Evolutionary conservation across 2,888 invertebrate genomes (phyloP), one percentile per base, ranked within the genome.

Genomic region (Drosophila anomalata): DNA sequence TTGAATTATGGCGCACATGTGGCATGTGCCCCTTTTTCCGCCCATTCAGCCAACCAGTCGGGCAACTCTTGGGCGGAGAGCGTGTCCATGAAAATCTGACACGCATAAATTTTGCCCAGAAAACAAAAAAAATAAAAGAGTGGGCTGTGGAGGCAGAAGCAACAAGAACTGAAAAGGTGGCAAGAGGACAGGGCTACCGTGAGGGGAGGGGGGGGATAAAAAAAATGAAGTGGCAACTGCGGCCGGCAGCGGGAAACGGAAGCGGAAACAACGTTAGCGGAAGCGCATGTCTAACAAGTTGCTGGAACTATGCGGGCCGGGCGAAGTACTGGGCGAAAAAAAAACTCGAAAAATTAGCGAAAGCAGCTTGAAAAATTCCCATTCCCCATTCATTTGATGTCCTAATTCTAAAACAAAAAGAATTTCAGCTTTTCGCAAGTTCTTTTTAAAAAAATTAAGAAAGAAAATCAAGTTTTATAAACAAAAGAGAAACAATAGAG

Each of bases 281-380:
- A 82, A 82, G 75, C 87, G 69, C 82, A 83, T 87, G 87, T 82
- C 87, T 87, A 82, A 87, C 82, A 87, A 87, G 67, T 87, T 87
- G 81, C 81, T 73, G 69, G 59, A 77, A 76, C 75, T 67, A 70
- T 63, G 71, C 77, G 53, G 75, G 48, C 61, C 52, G 31, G 20
- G 46, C 44, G 31, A 7, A 14, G 14, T 9, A 29, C 9, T 26
- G 63, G 39, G 55, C 50, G 60, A 84, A 79, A 78, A 79, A 78
- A 73, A 81, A 78, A 78, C 77, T 67, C 73, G 77, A 29, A 29
- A 29, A 29, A 29, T 29, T 29, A 29, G 29, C 9, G 9, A 29
- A 29, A 29, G 29, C 9, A 29, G 29, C 29, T 29, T 29, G 8
- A 9, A 29, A 29, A 29, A 29, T 29, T 2, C 22, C 22, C 22